Conservation (phyloP, 2,113 vertebrate species). For the Ailuropoda melanoleuca region DNA sequence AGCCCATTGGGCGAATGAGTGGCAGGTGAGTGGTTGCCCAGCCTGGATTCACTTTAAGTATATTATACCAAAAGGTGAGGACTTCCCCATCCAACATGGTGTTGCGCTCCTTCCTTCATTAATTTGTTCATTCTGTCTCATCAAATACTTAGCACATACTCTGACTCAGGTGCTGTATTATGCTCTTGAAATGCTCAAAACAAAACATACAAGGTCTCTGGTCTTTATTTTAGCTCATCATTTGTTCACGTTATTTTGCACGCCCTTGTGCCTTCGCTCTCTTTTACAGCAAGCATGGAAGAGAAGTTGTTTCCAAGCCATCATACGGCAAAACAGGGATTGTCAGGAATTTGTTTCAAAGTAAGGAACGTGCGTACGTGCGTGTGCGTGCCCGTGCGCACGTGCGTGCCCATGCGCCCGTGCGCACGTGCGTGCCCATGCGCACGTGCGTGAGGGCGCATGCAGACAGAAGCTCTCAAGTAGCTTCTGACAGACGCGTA, state of each 20-base stretch:
- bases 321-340: neutral
- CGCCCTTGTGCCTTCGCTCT: neutral
- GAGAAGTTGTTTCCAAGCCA: neutral
- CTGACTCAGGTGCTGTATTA: neutral
- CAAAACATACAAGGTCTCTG: neutral
- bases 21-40: neutral
- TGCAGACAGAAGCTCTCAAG: too few relatives aligned
- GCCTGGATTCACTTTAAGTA: neutral
- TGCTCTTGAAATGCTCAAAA: neutral
- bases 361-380: accelerated
- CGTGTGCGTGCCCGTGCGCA: accelerated
- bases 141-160: neutral
- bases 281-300: neutral
- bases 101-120: neutral
- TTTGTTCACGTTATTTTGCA: neutral
- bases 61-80: neutral
- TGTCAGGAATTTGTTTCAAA: neutral
- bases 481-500: neutral
- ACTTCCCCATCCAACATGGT: neutral
- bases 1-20: neutral
- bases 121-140: neutral
- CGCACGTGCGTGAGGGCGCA: accelerated
- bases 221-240: neutral
- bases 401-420: neutral
- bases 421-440: accelerated